A percentile compares a stretch with the other conserved stretches of the same genome.
phyloP scores from a whole-genome alignment of 37 sponge, comb jelly and placozoan species.

The Amphimedon queenslandica region DNA sequence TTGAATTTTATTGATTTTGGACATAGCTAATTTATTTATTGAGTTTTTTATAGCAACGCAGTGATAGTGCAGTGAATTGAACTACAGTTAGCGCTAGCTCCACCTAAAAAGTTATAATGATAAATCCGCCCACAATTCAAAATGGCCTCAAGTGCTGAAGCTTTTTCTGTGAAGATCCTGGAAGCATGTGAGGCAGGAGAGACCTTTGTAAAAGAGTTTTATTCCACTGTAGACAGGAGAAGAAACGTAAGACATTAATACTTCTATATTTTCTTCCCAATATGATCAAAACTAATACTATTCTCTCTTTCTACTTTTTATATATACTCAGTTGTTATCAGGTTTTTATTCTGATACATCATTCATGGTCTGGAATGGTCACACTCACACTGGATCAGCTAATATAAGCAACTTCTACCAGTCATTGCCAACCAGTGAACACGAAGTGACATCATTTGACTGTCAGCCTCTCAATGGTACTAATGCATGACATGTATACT shows the following conservation, averaged over 20 bases:
- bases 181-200: constrained; percentile 74
- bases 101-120: no score
- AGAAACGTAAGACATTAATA: constrained; percentile 47
- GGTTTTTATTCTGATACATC: constrained; percentile 67
- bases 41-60: no score
- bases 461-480: no score
- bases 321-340: constrained; percentile 60
- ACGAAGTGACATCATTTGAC: constrained; percentile 45
- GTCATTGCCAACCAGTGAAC: constrained; percentile 51
- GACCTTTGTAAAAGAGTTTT: constrained; percentile 58
- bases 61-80: no score
- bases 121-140: no score
- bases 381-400: constrained; percentile 28
- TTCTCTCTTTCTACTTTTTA: no score
- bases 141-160: not conserved
- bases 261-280: no score
- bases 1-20: no score
- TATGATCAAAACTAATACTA: no score
- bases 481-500: no score
- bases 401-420: constrained; percentile 61
- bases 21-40: no score
- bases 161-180: constrained; percentile 18
- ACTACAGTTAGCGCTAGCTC: no score
- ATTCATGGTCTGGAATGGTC: constrained; percentile 70
- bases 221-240: constrained; percentile 66